phyloP scores from a whole-genome alignment of 1,140 invertebrate genomes.

The Diorhabda elongata region DNA sequence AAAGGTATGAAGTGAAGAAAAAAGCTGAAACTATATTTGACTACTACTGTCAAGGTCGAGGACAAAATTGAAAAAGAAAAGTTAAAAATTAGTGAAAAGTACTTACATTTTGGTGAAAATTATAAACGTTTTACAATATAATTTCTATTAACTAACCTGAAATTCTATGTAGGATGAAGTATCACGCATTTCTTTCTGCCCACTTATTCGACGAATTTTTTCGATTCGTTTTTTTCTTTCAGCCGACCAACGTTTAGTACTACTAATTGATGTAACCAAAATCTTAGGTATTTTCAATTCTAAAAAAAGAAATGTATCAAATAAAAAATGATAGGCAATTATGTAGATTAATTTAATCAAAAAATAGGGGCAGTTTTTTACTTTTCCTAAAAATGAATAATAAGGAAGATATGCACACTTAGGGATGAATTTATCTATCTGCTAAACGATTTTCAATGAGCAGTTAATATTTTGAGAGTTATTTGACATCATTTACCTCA shows the following conservation, averaged over 20 bases:
- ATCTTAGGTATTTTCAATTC: conserved; percentile 4
- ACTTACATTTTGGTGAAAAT: no score
- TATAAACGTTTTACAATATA: no score
- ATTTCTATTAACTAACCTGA: neutral
- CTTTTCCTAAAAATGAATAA: neutral
- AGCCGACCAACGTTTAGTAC: conserved; percentile 1
- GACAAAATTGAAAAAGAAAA: no score
- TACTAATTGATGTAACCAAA: neutral
- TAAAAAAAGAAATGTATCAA: neutral
- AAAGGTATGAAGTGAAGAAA: no score
- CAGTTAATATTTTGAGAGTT: neutral
- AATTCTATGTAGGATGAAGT: neutral
- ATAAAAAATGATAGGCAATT: neutral
- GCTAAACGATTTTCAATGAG: neutral
- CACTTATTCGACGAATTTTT: conserved; percentile 9
- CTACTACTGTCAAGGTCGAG: no score
- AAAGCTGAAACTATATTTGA: no score
- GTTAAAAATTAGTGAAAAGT: no score
- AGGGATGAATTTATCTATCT: neutral
- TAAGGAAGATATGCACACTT: neutral
- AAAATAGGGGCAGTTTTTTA: neutral
- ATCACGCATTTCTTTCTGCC: neutral
- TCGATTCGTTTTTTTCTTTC: conserved; percentile 14
- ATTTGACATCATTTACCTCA: no score
- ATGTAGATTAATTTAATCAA: neutral